phyloP scores from a whole-genome alignment of 1,140 invertebrate species.

The Bombus consobrinus region DNA sequence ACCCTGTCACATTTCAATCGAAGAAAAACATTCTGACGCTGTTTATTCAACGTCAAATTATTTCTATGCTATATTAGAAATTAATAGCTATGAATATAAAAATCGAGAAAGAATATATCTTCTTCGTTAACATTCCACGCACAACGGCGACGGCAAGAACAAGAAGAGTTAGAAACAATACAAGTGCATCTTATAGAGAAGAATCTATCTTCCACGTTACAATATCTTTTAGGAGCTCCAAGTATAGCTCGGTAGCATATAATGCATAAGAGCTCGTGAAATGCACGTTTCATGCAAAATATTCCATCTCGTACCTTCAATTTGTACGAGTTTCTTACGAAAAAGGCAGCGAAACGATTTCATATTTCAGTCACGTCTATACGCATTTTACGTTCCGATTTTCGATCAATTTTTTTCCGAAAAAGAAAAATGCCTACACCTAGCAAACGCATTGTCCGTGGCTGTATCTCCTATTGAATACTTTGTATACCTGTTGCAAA shows the following conservation, averaged over 20 bases:
- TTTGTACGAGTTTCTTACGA: slow-evolving; percentile 9
- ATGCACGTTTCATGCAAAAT: slow-evolving; percentile 4
- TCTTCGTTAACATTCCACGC: background rate
- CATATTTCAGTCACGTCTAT: background rate
- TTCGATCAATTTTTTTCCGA: background rate
- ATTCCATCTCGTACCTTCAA: slow-evolving; percentile 16
- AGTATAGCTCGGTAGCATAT: background rate
- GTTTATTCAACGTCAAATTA: background rate
- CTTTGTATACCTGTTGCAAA: slow-evolving; percentile 5
- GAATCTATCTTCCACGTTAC: slow-evolving; percentile 15
- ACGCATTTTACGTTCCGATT: background rate
- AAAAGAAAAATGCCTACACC: background rate
- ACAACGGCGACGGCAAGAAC: too few relatives aligned
- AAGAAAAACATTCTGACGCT: background rate
- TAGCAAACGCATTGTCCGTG: background rate
- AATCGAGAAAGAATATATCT: background rate
- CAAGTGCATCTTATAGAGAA: background rate
- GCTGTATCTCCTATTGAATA: background rate
- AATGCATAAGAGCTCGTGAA: slow-evolving; percentile 14
- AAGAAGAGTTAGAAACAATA: background rate
- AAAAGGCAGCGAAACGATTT: slow-evolving; percentile 7
- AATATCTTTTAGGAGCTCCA: slow-evolving; percentile 24
- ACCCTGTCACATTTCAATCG: too few relatives aligned
- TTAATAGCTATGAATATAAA: background rate
- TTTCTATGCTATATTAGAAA: background rate